Percentiles rank a stretch among this genome's conserved stretches.
Conservation (phyloP, 2,113 vertebrate genomes). For the Platichthys flesus region DNA sequence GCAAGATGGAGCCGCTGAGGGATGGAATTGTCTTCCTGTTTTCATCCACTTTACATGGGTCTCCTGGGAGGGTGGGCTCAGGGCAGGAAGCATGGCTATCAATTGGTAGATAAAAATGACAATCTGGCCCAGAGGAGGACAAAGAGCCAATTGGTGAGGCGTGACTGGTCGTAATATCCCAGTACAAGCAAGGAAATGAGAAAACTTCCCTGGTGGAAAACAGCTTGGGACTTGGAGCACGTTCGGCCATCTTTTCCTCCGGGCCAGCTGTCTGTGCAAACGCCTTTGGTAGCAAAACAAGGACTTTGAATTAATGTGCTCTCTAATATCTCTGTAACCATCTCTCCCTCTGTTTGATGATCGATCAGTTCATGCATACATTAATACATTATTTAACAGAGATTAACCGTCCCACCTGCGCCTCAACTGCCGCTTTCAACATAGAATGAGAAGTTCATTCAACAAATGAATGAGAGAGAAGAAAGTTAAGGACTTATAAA, state of each 20-base stretch:
- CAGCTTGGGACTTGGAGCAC: constrained; percentile 53
- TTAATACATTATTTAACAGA: constrained; percentile 5
- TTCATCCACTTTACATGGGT: constrained; percentile 75
- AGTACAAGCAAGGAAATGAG: constrained; percentile 73
- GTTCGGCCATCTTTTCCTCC: constrained; percentile 16
- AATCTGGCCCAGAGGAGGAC: constrained; percentile 74
- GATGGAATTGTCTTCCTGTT: constrained; percentile 81
- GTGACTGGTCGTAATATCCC: constrained; percentile 75
- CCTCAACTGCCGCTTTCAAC: background rate
- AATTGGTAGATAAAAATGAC: constrained; percentile 83
- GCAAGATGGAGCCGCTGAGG: constrained; percentile 73
- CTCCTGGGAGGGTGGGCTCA: constrained; percentile 76
- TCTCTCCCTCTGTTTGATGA: constrained; percentile 14
- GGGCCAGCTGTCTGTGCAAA: constrained; percentile 4
- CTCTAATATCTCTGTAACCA: background rate
- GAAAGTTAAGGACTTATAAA: background rate
- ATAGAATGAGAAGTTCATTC: background rate
- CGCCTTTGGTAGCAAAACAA: constrained; percentile 1
- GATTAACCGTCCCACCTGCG: background rate
- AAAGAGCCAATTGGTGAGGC: constrained; percentile 76
- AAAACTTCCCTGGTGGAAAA: constrained; percentile 73
- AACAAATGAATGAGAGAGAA: background rate
- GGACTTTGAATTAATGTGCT: constrained; percentile 12
- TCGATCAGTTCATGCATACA: constrained; percentile 11
- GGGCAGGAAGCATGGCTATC: constrained; percentile 72